These are phyloP conservation scores for Ophioninae sp. DNA, from an alignment of 2,888 invertebrate species.

Conservation along the genomic window DNA sequence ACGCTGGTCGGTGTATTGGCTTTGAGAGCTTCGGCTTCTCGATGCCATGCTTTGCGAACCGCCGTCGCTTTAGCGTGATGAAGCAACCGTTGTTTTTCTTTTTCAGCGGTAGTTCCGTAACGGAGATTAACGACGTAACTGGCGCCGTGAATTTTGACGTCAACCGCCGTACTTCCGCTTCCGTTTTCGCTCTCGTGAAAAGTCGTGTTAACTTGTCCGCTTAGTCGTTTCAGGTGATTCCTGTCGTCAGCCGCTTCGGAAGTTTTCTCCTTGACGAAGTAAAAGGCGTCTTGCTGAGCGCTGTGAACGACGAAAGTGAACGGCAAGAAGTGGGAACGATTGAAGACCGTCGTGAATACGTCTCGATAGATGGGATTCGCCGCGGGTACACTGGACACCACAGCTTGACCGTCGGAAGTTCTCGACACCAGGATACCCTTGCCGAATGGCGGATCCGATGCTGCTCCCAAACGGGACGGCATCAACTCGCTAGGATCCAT, in stretches of 20 bases:
- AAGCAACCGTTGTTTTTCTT: slow-evolving; percentile 93
- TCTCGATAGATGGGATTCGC: slow-evolving; percentile 95
- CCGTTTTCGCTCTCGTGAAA: slow-evolving; percentile 93
- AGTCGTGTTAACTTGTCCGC: slow-evolving; percentile 94
- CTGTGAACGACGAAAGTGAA: slow-evolving; percentile 94
- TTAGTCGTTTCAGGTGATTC: slow-evolving; percentile 93
- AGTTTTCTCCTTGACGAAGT: slow-evolving; percentile 95
- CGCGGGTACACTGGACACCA: slow-evolving; percentile 92
- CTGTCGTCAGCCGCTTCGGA: slow-evolving; percentile 95
- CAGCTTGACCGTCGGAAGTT: slow-evolving; percentile 89
- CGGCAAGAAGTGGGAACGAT: slow-evolving; percentile 92
- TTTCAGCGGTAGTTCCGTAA: slow-evolving; percentile 95
- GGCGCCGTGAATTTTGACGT: slow-evolving; percentile 94
- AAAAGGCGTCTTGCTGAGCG: slow-evolving; percentile 95
- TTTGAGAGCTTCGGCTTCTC: slow-evolving; percentile 92
- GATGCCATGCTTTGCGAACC: slow-evolving; percentile 95
- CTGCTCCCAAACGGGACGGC: slow-evolving; percentile 89
- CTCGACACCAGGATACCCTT: slow-evolving; percentile 92
- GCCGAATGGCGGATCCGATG: slow-evolving; percentile 94
- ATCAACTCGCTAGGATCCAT: slow-evolving; percentile 87
- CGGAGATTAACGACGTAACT: slow-evolving; percentile 95
- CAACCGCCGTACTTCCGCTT: slow-evolving; percentile 86
- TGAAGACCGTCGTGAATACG: slow-evolving; percentile 96
- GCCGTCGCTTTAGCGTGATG: slow-evolving; percentile 95
- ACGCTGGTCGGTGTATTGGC: slow-evolving; percentile 88